Percentiles rank a stretch among this genome's conserved stretches.
phyloP scores from a whole-genome alignment of 2,113 vertebrate species.

The Lepus timidus region DNA sequence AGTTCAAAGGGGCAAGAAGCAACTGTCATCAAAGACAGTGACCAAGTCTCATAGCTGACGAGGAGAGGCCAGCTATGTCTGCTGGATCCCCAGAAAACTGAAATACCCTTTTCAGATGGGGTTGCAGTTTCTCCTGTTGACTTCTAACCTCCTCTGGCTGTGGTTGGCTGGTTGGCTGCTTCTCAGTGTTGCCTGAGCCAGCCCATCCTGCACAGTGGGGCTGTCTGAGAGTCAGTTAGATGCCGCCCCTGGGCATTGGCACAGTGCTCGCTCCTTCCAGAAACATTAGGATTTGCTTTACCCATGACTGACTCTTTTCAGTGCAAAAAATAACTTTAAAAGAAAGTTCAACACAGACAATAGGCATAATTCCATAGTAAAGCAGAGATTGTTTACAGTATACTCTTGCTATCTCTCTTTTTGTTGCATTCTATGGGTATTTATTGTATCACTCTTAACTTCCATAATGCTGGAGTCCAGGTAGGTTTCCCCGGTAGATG shows the following conservation, averaged over 20 bases:
- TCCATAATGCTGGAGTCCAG: neutral
- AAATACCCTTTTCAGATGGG: neutral
- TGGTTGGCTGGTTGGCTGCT: neutral
- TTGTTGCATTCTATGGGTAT: neutral
- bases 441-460: neutral
- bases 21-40: neutral
- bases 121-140: neutral
- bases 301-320: neutral
- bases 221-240: neutral
- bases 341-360: neutral
- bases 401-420: neutral
- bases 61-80: neutral
- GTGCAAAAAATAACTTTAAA: neutral
- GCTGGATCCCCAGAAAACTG: neutral
- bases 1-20: neutral
- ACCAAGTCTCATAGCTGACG: neutral
- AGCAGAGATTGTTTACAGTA: neutral
- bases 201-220: neutral
- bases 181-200: neutral
- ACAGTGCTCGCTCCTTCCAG: neutral
- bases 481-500: neutral
- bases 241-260: neutral
- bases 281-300: slow-evolving; percentile 23
- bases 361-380: neutral
- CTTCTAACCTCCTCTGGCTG: neutral